These are phyloP conservation scores for Epinotia bilunana DNA, from an alignment of 2,888 invertebrate genomes.

Conservation along the genomic window DNA sequence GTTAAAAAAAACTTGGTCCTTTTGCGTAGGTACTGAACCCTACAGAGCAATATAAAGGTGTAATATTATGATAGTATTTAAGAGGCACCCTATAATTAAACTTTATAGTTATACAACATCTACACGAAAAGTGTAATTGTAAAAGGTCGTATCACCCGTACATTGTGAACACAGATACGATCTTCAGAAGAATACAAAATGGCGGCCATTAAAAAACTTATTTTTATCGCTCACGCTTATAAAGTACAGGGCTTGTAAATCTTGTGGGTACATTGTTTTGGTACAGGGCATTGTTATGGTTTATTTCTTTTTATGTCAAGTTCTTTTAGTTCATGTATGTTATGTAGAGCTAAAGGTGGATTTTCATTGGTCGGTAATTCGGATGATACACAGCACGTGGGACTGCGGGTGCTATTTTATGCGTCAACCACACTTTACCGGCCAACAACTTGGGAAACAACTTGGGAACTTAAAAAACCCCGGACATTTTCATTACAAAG, in stretches of 20 bases:
- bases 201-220: background rate
- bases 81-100: conserved; percentile 6
- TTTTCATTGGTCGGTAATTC: too few relatives aligned
- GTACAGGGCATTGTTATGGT: conserved; percentile 3
- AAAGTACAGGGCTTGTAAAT: conserved; percentile 33
- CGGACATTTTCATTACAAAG: too few relatives aligned
- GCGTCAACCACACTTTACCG: too few relatives aligned
- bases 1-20: too few relatives aligned
- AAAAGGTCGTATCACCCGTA: background rate
- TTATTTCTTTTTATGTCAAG: conserved; percentile 10
- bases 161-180: background rate
- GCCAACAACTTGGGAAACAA: too few relatives aligned
- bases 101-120: conserved; percentile 18
- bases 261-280: conserved; percentile 28
- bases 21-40: background rate
- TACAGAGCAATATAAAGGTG: background rate
- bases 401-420: too few relatives aligned
- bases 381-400: too few relatives aligned
- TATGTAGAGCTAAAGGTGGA: background rate
- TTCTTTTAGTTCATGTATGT: background rate
- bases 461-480: too few relatives aligned
- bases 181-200: background rate
- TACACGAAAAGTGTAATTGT: background rate
- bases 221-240: conserved; percentile 31
- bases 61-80: background rate